Conservation (phyloP, 2,888 invertebrate species). For the Xestia sexstrigata region DNA sequence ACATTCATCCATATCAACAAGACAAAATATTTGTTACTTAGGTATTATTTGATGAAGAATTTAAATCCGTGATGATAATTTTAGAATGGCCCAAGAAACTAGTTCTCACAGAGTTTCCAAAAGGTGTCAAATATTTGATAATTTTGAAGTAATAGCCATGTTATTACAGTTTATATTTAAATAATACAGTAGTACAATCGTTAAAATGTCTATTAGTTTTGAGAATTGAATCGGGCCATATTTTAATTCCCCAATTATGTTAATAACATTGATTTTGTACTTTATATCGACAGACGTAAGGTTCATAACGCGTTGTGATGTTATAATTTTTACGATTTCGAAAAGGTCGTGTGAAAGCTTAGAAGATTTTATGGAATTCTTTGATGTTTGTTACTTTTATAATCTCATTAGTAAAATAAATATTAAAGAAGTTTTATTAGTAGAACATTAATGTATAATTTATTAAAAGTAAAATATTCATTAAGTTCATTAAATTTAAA, state of each 20-base stretch:
- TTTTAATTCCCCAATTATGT: conserved; percentile 28
- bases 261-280: background rate
- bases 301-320: background rate
- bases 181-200: conserved; percentile 50
- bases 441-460: background rate
- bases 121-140: conserved; percentile 25
- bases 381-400: conserved; percentile 41
- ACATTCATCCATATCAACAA: too few species aligned
- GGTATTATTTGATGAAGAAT: background rate
- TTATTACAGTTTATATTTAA: conserved; percentile 27
- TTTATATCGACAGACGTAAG: rapidly evolving
- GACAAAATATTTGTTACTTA: background rate
- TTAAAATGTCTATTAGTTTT: conserved; percentile 36
- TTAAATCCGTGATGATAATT: background rate
- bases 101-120: conserved; percentile 15
- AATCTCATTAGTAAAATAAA: conserved; percentile 35
- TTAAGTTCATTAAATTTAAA: background rate
- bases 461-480: conserved; percentile 4
- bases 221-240: conserved; percentile 31
- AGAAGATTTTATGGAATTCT: conserved; percentile 34
- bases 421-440: conserved; percentile 15
- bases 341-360: conserved; percentile 16
- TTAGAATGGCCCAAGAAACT: background rate
- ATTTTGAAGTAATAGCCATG: conserved; percentile 9
- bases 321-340: conserved; percentile 28